Evolutionary conservation across 2,113 vertebrate genomes (phyloP), one percentile per base, ranked within the genome.

Genomic region (Muscicapa adusta): DNA sequence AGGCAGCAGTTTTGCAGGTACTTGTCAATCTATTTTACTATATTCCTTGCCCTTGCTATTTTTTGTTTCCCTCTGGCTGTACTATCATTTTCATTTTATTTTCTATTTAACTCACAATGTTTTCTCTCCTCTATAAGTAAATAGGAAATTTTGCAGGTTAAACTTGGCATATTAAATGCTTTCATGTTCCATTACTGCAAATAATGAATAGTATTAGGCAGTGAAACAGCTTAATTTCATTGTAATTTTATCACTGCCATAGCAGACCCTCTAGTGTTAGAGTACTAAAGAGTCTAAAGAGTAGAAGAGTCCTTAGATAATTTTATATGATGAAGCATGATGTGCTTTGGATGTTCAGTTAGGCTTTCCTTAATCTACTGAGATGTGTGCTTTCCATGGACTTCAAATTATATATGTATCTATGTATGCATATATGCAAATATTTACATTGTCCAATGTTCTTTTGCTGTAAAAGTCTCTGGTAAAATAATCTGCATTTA

Each of bases 1-100:
- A 94, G 60, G 76, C 28, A 94, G 77, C 71, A 91, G 40, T 91
- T 95, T 95, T 89, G 76, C 74, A 91, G 38, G 65, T 92, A 71
- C 28, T 79, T 93, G 51, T 87, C 88, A 73, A 71, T 92, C 62
- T 86, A 33, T 89, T 96, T 96, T 93, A 78, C 24, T 89, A 8
- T 68, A 75, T 80, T 81, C 20, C 23, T 71, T 86, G 51, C 11
- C 61, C 45, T 92, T 89, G 63, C 4, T 74, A 17, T 48, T 80
- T 80, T 92, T 56, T 34, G 6, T 85, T 47, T 84, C 58, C 25
- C 19, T 33, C 4, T 77, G 14, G 5, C 29, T 77, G 3, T 40
- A 66, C 61, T 45, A 8, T 29, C 4, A 45, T 61, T 75, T 47
- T 85, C 0, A 38, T 48, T 83, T 65, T 60, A 38, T 78, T 85